Evolutionary conservation across 2,888 invertebrate species (phyloP).

Genomic region (Agrotis segetum): DNA sequence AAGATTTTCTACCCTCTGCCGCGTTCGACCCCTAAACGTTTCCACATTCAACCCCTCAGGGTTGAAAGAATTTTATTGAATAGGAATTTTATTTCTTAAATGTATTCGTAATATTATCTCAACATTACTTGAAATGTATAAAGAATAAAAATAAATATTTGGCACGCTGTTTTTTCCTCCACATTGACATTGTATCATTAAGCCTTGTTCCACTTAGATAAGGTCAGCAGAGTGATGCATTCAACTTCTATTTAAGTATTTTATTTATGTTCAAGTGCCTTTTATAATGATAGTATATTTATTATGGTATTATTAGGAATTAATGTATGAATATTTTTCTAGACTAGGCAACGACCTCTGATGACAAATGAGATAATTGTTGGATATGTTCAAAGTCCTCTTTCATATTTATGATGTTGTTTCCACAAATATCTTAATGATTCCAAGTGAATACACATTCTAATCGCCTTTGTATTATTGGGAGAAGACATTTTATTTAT

Average conservation of each 20-base stretch:
- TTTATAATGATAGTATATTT: not conserved
- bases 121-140: too few species aligned
- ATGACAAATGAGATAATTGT: too few species aligned
- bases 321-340: not conserved
- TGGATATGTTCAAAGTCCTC: not conserved
- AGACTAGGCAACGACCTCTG: not conserved
- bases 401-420: not conserved
- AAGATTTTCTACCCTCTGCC: too few species aligned
- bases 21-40: too few species aligned
- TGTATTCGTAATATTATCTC: not conserved
- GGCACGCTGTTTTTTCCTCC: conserved; percentile 42
- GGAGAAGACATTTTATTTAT: not conserved
- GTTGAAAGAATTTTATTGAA: too few species aligned
- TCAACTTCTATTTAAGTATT: conserved; percentile 12
- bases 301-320: not conserved
- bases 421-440: not conserved
- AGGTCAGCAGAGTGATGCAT: conserved; percentile 45
- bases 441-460: too few species aligned
- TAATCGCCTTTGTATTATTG: not conserved
- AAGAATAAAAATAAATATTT: conserved; percentile 33
- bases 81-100: too few species aligned
- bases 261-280: conserved; percentile 8
- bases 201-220: conserved; percentile 53
- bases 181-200: conserved; percentile 41
- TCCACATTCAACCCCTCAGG: too few species aligned